Base-by-base conservation (phyloP, 2,797 vertebrate species). In the Zalophus californianus region DNA sequence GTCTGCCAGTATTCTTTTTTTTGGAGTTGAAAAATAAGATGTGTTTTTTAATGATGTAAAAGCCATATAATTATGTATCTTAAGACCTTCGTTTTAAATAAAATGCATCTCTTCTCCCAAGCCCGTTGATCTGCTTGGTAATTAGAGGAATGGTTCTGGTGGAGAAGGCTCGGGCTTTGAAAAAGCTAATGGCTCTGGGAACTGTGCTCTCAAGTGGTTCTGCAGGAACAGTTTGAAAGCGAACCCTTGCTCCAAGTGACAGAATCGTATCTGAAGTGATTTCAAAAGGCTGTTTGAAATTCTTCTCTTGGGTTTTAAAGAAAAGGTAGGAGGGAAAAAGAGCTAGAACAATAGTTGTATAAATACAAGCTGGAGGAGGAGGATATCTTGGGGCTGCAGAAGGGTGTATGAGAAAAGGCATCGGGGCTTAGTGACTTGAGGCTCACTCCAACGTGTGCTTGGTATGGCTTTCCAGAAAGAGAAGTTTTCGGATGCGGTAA, bases 1-100 rank as follows among this genome's bases (percentile, higher is more conserved):
- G 41, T 29, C 44, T 93, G 60, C 54, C 27, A 84, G 4, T 78
- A 23, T 38, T 89, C 68, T 41, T 84, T 11, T 13, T 89, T 79
- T 84, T 87, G 60, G 91, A 93, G 58, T 64, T 91, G 54, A 79
- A 93, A 93, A 93, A 70, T 87, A 86, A 90, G 35, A 27, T 82
- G 21, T 95, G 29, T 48, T 90, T 90, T 90, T 95, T 89, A 66
- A n/a, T 80, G 38, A 25, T 66, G 27, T 60, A 77, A 68, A 95
- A 70, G 21, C 44, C 16, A 27, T 66, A 60, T 75, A 82, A 58
- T 90, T 90, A 52, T 75, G 32, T 60, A 44, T 91, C 54, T 70
- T 62, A 68, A 70, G n/a, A 68, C 18, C 52, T 94, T 41, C 44
- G 3, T 90, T 95, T 44, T 93, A 73, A 78, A 48, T 86, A 62